These are phyloP conservation scores for Sparidentex hasta DNA, from an alignment of 2,797 vertebrate genomes.

Conservation along the genomic window DNA sequence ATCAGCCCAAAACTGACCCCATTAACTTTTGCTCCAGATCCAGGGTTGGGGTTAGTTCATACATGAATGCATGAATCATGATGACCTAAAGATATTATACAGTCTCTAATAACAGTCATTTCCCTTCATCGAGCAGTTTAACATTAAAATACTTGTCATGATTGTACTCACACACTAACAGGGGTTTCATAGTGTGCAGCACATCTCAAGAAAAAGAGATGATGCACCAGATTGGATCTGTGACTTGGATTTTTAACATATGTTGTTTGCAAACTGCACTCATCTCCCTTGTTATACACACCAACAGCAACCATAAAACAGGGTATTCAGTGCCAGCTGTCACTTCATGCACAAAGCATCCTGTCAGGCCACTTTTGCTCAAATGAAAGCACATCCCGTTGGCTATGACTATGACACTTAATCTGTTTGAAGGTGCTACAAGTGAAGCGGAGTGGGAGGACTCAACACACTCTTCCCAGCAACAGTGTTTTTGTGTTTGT, in stretches of 20 bases:
- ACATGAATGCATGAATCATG: too few relatives aligned
- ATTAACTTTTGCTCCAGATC: too few relatives aligned
- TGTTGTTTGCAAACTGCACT: not conserved
- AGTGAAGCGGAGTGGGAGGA: not conserved
- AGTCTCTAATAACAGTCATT: too few relatives aligned
- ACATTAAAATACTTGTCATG: too few relatives aligned
- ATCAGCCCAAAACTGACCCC: too few relatives aligned
- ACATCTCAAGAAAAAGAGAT: not conserved
- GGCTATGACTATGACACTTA: not conserved
- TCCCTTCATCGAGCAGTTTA: too few relatives aligned
- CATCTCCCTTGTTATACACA: not conserved
- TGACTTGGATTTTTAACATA: not conserved
- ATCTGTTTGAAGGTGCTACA: not conserved
- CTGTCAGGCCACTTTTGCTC: not conserved
- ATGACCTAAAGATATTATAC: too few relatives aligned
- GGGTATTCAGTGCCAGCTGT: not conserved
- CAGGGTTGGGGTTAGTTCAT: too few relatives aligned
- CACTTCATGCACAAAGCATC: not conserved
- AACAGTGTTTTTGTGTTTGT: not conserved
- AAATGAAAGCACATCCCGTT: not conserved
- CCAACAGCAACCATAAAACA: too few relatives aligned
- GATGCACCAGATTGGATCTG: not conserved
- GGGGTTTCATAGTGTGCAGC: not conserved
- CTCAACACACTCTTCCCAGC: slow-evolving; percentile 18
- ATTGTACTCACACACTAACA: too few relatives aligned